A percentile compares a stretch with the other conserved stretches of the same genome.
Conservation (phyloP, 1,140 invertebrate species). For the Microplitis mediator region DNA sequence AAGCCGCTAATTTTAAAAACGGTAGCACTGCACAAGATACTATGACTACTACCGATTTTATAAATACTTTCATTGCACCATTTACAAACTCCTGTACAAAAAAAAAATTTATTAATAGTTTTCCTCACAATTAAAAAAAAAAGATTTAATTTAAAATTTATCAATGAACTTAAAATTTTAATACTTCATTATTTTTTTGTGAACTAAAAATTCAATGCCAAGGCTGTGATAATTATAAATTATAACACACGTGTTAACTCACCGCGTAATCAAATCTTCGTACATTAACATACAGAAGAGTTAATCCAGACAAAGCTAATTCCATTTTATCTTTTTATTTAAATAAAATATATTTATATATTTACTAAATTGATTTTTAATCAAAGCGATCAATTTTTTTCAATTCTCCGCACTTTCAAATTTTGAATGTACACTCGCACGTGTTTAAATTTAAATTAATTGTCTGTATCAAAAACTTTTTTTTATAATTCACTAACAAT, state of each 20-base stretch:
- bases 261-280: conserved; percentile 23
- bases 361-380: background rate
- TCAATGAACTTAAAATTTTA: background rate
- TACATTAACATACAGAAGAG: conserved; percentile 31
- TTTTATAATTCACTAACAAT: background rate
- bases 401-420: no score
- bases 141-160: background rate
- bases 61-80: conserved; percentile 7
- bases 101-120: background rate
- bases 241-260: conserved; percentile 22
- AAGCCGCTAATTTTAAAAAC: conserved; percentile 53
- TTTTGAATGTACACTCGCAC: no score
- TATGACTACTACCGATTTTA: conserved; percentile 43
- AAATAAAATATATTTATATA: background rate
- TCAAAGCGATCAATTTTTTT: no score
- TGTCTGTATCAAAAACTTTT: no score
- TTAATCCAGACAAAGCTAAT: conserved; percentile 29
- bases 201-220: no score
- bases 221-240: no score
- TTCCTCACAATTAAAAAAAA: background rate
- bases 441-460: no score
- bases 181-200: background rate
- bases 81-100: conserved; percentile 31
- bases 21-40: conserved; percentile 54
- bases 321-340: conserved; percentile 30